Evolutionary conservation across 2,888 invertebrate species (phyloP), one percentile per base, ranked within the genome.

Genomic region (Lasioglossum marginatum): DNA sequence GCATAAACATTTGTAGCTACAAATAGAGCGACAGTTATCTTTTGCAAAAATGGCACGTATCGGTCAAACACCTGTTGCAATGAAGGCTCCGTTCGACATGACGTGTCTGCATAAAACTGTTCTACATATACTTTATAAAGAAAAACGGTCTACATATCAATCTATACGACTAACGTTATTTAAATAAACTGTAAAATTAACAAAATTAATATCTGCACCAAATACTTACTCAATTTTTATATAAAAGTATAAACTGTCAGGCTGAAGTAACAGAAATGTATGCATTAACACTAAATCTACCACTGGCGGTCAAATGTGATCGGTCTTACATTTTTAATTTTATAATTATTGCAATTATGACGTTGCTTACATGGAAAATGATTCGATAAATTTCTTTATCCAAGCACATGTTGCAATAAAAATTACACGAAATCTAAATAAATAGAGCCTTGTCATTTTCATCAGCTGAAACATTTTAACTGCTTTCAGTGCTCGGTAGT

Each of bases 11-110:
- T 57, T 12, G n/a, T 57, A 12, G 12, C 12, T 12, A n/a, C 57
- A n/a, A 57, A n/a, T 57, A 57, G n/a, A n/a, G n/a, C 57, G 57
- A n/a, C n/a, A 57, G 57, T 57, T 57, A n/a, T 12, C 57, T 57
- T 23, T 57, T 12, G 10, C 57, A 57, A 57, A 57, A 57, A 31
- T 34, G 19, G 5, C 27, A 27, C 27, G 27, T 16, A 31, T 16
- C 16, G 63, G 16, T 63, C 16, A 63, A 63, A 63, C 31, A 16
- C 60, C 60, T 60, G 63, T 63, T 63, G 31, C 63, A 14, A 31
- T 31, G 63, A 31, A 14, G 4, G 31, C 31, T 63, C 14, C 2
- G 3, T n/a, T 52, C 52, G 10, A 52, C 52, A n/a, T 10, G n/a
- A 8, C n/a, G 52, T n/a, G 52, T 52, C n/a, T n/a, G n/a, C 52